These are phyloP conservation scores for Rhamphomyia laevipes DNA, from an alignment of 2,888 invertebrate species.

Conservation along the genomic window DNA sequence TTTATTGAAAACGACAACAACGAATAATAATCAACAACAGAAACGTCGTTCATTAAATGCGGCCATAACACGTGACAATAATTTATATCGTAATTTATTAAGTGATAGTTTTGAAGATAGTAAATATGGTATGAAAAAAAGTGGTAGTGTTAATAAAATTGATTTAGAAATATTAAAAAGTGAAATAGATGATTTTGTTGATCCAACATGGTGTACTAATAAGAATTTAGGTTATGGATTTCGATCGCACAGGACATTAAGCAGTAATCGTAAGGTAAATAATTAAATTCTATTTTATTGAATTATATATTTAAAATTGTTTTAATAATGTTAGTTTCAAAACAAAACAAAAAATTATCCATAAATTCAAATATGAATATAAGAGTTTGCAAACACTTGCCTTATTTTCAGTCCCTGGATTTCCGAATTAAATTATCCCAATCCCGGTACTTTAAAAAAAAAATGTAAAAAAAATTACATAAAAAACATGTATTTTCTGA, in stretches of 20 bases:
- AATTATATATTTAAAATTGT: too few species aligned
- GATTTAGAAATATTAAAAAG: slow-evolving; percentile 16
- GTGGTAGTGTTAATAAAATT: slow-evolving; percentile 17
- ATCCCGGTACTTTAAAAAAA: too few species aligned
- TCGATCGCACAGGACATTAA: slow-evolving; percentile 12
- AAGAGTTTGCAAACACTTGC: too few species aligned
- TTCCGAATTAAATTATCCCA: too few species aligned
- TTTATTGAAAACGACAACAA: slow-evolving; percentile 2
- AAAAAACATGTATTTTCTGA: too few species aligned
- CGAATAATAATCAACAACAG: slow-evolving; percentile 5
- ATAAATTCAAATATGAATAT: too few species aligned
- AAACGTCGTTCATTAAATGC: slow-evolving; percentile 12
- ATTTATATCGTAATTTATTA: slow-evolving; percentile 13
- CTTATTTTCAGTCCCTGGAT: too few species aligned
- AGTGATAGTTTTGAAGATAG: slow-evolving; percentile 15
- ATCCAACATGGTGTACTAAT: slow-evolving; percentile 14
- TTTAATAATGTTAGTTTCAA: too few species aligned
- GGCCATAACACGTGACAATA: slow-evolving; percentile 13
- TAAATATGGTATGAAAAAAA: slow-evolving; percentile 15
- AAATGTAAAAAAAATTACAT: too few species aligned
- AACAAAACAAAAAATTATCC: too few species aligned
- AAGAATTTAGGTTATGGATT: slow-evolving; percentile 11
- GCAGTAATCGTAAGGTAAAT: not conserved
- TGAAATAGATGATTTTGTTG: slow-evolving; percentile 16
- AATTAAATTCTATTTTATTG: too few species aligned